Conservation (phyloP, 2,113 vertebrate species). For the Crotalus viridis region DNA sequence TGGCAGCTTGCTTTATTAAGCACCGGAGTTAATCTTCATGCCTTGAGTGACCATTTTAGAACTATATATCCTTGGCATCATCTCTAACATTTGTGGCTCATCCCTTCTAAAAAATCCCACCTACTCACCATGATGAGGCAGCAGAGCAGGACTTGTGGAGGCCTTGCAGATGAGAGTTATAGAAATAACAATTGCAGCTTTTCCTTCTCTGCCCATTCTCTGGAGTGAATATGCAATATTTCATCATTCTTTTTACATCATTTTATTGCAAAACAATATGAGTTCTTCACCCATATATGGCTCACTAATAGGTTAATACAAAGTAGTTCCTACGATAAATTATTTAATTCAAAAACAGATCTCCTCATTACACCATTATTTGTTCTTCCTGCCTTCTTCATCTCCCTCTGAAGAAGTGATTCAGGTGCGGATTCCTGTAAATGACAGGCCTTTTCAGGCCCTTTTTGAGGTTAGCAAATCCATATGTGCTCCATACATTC, state of each 20-base stretch:
- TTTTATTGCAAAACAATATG: background rate
- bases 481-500: background rate
- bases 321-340: background rate
- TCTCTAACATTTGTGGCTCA: background rate
- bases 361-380: background rate
- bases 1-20: background rate
- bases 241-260: background rate
- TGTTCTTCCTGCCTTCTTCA: background rate
- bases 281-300: background rate
- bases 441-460: background rate
- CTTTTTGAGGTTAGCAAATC: background rate
- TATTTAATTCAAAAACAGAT: background rate
- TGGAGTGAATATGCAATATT: background rate
- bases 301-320: background rate
- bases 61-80: background rate
- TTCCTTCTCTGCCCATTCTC: background rate
- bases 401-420: background rate
- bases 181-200: background rate
- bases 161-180: background rate
- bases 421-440: background rate
- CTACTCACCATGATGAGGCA: background rate
- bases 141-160: background rate
- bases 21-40: background rate
- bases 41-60: background rate
- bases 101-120: background rate